Percentiles rank a stretch among this genome's conserved stretches.
Conservation (phyloP, 2,113 vertebrate genomes). For the Mustela lutreola region DNA sequence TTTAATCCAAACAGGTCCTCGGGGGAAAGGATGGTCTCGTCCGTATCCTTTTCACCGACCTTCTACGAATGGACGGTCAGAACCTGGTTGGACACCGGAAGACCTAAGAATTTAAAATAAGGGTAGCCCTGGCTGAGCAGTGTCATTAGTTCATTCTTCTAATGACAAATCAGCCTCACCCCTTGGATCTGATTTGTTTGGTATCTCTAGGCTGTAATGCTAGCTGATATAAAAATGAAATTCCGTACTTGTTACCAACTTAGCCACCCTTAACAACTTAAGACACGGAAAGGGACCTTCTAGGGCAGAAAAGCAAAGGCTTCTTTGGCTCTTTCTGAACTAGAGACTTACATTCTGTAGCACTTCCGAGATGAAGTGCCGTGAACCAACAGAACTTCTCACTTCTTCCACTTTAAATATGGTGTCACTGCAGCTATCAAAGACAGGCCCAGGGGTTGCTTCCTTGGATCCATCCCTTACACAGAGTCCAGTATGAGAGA, state of each 20-base stretch:
- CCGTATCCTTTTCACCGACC: neutral
- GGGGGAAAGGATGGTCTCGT: neutral
- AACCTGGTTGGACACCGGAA: neutral
- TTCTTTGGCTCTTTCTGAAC: neutral
- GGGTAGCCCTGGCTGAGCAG: neutral
- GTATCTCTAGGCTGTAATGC: neutral
- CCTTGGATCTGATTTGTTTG: neutral
- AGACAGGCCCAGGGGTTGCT: neutral
- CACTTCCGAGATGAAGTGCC: neutral
- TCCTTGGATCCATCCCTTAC: too few relatives aligned
- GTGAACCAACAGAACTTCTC: neutral
- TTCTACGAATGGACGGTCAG: neutral
- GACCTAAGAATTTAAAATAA: neutral
- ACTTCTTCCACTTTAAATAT: neutral
- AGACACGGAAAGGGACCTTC: neutral
- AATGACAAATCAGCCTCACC: neutral
- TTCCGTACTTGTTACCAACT: neutral
- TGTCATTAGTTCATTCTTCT: neutral
- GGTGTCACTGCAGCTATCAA: neutral
- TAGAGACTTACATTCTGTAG: neutral
- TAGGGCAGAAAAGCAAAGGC: neutral
- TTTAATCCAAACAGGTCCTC: neutral
- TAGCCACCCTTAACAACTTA: neutral
- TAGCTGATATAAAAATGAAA: neutral
- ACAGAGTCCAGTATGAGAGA: neutral